These are phyloP conservation scores for Drosophila baimaii DNA, from an alignment of 1,140 invertebrate species.

Conservation along the genomic window DNA sequence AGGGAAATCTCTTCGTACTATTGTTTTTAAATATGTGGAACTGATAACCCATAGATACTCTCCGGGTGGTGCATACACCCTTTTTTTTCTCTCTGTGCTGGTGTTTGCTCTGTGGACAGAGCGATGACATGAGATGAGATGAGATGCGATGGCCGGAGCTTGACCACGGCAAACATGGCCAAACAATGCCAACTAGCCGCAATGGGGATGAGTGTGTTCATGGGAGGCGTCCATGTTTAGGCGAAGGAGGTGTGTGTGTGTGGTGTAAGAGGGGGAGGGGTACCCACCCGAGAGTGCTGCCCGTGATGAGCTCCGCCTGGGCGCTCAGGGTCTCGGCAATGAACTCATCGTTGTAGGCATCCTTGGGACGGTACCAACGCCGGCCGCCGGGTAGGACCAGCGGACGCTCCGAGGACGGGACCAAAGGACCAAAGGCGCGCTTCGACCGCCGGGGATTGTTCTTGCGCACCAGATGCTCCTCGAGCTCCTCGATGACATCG, in stretches of 20 bases:
- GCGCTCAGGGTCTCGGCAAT: slow-evolving; percentile 90
- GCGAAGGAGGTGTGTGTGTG: neutral
- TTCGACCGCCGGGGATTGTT: slow-evolving; percentile 84
- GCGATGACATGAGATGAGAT: slow-evolving; percentile 36
- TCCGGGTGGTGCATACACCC: neutral
- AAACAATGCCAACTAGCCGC: slow-evolving; percentile 49
- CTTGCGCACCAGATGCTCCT: slow-evolving; percentile 84
- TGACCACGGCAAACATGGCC: slow-evolving; percentile 55
- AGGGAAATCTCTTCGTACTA: too few relatives aligned
- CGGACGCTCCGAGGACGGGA: slow-evolving; percentile 85
- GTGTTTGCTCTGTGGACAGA: slow-evolving; percentile 30
- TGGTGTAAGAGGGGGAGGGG: neutral
- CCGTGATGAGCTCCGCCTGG: slow-evolving; percentile 91
- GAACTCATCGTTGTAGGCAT: slow-evolving; percentile 91
- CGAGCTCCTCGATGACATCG: slow-evolving; percentile 84
- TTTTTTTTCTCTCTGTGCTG: slow-evolving; percentile 21
- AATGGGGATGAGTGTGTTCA: slow-evolving; percentile 8
- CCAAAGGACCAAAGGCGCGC: slow-evolving; percentile 86
- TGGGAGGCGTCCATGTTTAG: slow-evolving; percentile 14
- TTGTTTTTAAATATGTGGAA: neutral
- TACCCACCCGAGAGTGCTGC: slow-evolving; percentile 89
- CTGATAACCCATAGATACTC: too few relatives aligned
- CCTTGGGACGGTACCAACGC: slow-evolving; percentile 90
- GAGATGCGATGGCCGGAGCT: slow-evolving; percentile 20
- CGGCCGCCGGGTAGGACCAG: slow-evolving; percentile 88